Evolutionary conservation across 2,797 vertebrate genomes (phyloP).

Genomic region (Triplophysa yarkandensis): DNA sequence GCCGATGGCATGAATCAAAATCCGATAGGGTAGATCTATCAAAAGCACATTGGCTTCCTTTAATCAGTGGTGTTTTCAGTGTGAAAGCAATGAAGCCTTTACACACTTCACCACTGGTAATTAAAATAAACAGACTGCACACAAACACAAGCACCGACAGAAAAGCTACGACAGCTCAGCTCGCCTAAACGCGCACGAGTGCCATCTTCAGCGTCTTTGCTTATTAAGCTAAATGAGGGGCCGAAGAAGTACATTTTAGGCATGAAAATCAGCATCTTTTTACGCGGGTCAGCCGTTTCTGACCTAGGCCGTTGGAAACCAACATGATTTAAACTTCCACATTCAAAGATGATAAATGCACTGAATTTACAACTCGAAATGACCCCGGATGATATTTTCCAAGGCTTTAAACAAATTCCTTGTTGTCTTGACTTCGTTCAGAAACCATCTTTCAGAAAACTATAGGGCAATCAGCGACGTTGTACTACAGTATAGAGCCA

Average conservation of each 20-base stretch:
- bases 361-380: background rate
- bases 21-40: slow-evolving; percentile 46
- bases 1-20: slow-evolving; percentile 52
- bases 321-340: background rate
- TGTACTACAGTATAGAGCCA: background rate
- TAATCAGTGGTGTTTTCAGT: slow-evolving; percentile 51
- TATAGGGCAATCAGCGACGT: slow-evolving; percentile 1
- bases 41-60: slow-evolving; percentile 46
- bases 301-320: background rate
- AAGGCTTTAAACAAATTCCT: slow-evolving; percentile 27
- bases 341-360: slow-evolving; percentile 31
- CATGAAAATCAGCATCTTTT: background rate
- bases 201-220: slow-evolving; percentile 1
- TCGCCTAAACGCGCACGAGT: slow-evolving; percentile 28
- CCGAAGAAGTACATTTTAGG: background rate
- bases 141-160: slow-evolving; percentile 36
- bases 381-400: background rate
- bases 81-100: slow-evolving; percentile 50
- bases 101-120: slow-evolving; percentile 49
- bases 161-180: slow-evolving; percentile 30
- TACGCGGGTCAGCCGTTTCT: background rate
- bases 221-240: slow-evolving; percentile 18
- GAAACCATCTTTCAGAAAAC: slow-evolving; percentile 10
- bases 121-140: slow-evolving; percentile 59
- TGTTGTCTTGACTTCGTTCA: slow-evolving; percentile 13